Conservation (phyloP, 2,113 vertebrate genomes). For the Cebidichthys violaceus region DNA sequence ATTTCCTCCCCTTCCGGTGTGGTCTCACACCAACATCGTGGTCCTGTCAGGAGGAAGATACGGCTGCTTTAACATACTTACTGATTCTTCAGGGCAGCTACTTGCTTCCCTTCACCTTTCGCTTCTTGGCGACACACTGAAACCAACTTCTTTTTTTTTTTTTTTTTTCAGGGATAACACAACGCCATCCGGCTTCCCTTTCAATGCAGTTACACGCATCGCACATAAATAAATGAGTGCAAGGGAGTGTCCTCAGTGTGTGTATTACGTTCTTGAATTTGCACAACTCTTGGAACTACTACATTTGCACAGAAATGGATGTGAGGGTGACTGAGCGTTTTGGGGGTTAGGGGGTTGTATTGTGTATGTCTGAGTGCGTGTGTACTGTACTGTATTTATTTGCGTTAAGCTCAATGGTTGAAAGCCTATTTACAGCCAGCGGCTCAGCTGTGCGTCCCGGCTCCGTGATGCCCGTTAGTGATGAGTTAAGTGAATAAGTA, state of each 20-base stretch:
- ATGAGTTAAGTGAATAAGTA: conserved; percentile 58
- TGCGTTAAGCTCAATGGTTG: conserved; percentile 41
- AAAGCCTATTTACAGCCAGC: conserved; percentile 39
- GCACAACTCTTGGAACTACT: conserved; percentile 60
- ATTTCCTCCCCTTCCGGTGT: conserved; percentile 20
- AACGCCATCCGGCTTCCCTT: not conserved
- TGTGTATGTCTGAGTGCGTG: conserved; percentile 15
- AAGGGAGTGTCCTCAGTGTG: conserved; percentile 28
- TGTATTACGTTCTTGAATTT: conserved; percentile 61
- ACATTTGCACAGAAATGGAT: conserved; percentile 70
- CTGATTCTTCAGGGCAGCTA: conserved; percentile 69
- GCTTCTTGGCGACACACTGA: conserved; percentile 36
- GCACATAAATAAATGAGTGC: conserved; percentile 22
- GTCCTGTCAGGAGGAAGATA: conserved; percentile 24
- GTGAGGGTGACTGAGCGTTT: conserved; percentile 36
- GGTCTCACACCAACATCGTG: conserved; percentile 23
- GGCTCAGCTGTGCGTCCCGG: conserved; percentile 47
- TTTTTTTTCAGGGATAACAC: conserved; percentile 52
- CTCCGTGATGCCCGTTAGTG: conserved; percentile 58
- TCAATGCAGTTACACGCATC: conserved; percentile 6
- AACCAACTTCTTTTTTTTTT: conserved; percentile 41
- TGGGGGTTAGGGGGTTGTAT: not conserved
- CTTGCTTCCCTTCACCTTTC: conserved; percentile 48
- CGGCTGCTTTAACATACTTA: conserved; percentile 44
- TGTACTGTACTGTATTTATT: conserved; percentile 47